A percentile compares a stretch with the other conserved stretches of the same genome.
Conservation (phyloP, 2,888 invertebrate genomes). For the Belgica antarctica region DNA sequence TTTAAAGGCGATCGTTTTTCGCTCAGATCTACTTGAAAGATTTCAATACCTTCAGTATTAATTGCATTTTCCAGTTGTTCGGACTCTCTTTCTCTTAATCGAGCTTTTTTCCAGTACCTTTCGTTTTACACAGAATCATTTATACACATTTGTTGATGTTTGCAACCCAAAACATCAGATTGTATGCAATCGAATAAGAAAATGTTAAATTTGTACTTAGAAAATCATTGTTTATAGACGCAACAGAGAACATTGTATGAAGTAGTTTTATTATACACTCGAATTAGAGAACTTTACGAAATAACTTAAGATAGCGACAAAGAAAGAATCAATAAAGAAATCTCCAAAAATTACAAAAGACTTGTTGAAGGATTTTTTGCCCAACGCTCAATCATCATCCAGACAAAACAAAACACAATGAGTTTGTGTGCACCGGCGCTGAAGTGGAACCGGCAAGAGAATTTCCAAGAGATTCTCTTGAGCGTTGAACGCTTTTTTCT, state of each 20-base stretch:
- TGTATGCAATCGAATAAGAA: too few relatives aligned
- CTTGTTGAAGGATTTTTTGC: conserved; percentile 24
- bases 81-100: not conserved
- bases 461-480: conserved; percentile 42
- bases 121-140: not conserved
- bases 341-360: not conserved
- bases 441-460: conserved; percentile 39
- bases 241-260: too few relatives aligned
- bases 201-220: conserved; percentile 10
- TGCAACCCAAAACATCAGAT: not conserved
- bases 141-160: not conserved
- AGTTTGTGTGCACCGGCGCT: not conserved
- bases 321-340: conserved; percentile 21
- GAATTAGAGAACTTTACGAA: conserved; percentile 9
- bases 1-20: too few relatives aligned
- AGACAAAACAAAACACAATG: not conserved
- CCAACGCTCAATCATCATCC: not conserved
- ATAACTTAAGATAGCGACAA: conserved; percentile 19
- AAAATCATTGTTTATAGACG: not conserved
- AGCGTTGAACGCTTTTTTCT: conserved; percentile 25
- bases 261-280: not conserved
- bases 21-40: too few relatives aligned
- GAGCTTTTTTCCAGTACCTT: conserved; percentile 12
- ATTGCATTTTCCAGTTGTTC: conserved; percentile 5
- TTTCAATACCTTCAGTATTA: conserved; percentile 1